Base-by-base conservation (phyloP, 2,888 invertebrate genomes). In the Caenorhabditis sp. region DNA sequence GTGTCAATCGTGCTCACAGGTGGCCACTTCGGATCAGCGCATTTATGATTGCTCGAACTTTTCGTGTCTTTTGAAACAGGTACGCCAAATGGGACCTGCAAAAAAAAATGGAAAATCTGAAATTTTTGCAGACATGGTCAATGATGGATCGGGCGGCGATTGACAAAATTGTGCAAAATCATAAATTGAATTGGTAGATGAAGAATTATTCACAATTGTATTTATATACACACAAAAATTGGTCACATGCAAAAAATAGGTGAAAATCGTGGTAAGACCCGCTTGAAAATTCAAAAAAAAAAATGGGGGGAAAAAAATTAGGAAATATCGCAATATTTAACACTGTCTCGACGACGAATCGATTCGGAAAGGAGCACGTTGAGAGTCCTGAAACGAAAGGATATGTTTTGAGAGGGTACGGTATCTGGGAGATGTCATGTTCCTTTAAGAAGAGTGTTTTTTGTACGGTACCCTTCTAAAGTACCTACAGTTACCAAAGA, bases 361-460 rank as follows among this genome's bases (percentile, higher is more conserved):
- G 80, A 73, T 61, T 85, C 85, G 59, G 76, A 81, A 25, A 85
- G 82, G 1, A 85, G 80, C 8, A 85, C 84, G 64, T 85, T 85
- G 20, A 85, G 65, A 8, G 82, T 85, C 60, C 80, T 69, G 57
- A 27, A 70, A 67, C n/a, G n/a, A n/a, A n/a, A n/a, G n/a, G n/a
- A n/a, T n/a, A n/a, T n/a, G n/a, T n/a, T 10, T 36, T 8, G 36
- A 36, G 36, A 36, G 36, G 36, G 7, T 36, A 36, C 7, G 10
- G 36, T 36, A n/a, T n/a, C n/a, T n/a, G n/a, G n/a, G n/a, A n/a
- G n/a, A n/a, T n/a, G n/a, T n/a, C n/a, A n/a, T n/a, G n/a, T n/a
- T n/a, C n/a, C n/a, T n/a, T n/a, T n/a, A n/a, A n/a, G n/a, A n/a
- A n/a, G n/a, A n/a, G n/a, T n/a, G n/a, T n/a, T n/a, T n/a, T n/a